Base-by-base conservation (phyloP, 1,140 invertebrate genomes). In the Heliconius hewitsoni region DNA sequence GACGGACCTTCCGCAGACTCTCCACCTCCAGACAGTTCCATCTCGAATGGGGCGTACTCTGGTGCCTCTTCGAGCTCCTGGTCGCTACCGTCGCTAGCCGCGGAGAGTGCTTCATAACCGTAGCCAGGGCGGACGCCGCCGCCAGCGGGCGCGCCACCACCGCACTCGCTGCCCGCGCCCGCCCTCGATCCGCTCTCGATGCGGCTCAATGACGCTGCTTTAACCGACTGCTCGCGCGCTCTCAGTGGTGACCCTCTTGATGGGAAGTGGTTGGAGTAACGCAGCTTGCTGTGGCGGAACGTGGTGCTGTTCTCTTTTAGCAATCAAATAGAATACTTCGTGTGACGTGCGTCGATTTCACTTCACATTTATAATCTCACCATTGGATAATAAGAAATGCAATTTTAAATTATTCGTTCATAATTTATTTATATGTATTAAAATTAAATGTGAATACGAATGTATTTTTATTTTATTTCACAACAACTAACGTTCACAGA, bases 231-330 rank as follows among this genome's bases (percentile, higher is more conserved):
- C 57, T 89, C 90, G 80, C 89, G 86, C n/a, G 81, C 83, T 78
- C 86, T 89, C 73, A 90, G 86, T 81, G 90, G 90, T 50, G 92
- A 92, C 82, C 86, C 84, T 71, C 87, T 85, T 13, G 89, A 77
- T 23, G 90, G 86, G 76, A 89, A 90, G 81, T 88, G 91, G 39
- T 91, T 92, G 76, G 92, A 92, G 71, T 93, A 93, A 82, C 91
- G 90, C 83, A 93, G 81, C 84, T 94, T 94, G 85, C 90, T 91
- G 89, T 93, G 92, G 78, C 92, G 91, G 85, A 94, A 94, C 92
- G 92, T 94, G 89, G 88, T 94, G 92, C 83, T 73, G 87, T 78
- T 80, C 79, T 77, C 13, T 37, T 71, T 71, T 34, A 30, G 16
- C 39, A 50, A 73, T 34, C 27, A 30, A 11, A 57, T n/a, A n/a